These are phyloP conservation scores for Drosophila pectinifera DNA, from an alignment of 1,140 invertebrate genomes.

Conservation along the genomic window DNA sequence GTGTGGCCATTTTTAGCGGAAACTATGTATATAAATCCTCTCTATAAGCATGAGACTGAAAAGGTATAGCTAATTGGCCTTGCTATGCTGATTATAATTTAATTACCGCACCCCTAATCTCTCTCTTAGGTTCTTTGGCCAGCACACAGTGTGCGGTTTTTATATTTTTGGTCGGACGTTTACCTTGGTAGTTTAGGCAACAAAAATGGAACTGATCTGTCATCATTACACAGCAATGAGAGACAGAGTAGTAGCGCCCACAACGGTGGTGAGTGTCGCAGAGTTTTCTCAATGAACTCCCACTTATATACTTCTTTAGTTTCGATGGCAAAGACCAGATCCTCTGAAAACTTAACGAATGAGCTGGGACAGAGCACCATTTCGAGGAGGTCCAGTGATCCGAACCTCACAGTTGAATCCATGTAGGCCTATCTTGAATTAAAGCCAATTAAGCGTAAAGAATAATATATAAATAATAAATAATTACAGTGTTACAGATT, in stretches of 20 bases:
- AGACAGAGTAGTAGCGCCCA: slow-evolving; percentile 78
- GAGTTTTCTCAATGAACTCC: background rate
- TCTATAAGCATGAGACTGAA: slow-evolving; percentile 89
- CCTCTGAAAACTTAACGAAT: slow-evolving; percentile 91
- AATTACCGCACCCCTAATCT: slow-evolving; percentile 86
- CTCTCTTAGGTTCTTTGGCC: slow-evolving; percentile 91
- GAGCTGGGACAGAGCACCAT: slow-evolving; percentile 87
- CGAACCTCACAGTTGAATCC: slow-evolving; percentile 90
- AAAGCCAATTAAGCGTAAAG: background rate
- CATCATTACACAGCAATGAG: slow-evolving; percentile 77
- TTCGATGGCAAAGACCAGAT: slow-evolving; percentile 91
- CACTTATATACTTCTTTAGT: slow-evolving; percentile 58
- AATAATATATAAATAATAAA: background rate
- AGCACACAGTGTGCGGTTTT: slow-evolving; percentile 92
- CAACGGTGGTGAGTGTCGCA: slow-evolving; percentile 46
- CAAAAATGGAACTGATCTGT: slow-evolving; percentile 77
- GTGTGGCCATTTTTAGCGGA: slow-evolving; percentile 94
- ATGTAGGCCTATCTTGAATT: slow-evolving; percentile 83
- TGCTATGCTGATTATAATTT: background rate
- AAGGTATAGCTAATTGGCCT: slow-evolving; percentile 71
- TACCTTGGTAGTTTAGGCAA: slow-evolving; percentile 89
- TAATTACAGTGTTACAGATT: slow-evolving; percentile 54
- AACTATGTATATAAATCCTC: slow-evolving; percentile 93
- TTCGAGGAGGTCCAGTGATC: slow-evolving; percentile 91
- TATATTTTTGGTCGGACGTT: slow-evolving; percentile 93